Base-by-base conservation (phyloP, 2,113 vertebrate species). In the Acrocephalus kingi region DNA sequence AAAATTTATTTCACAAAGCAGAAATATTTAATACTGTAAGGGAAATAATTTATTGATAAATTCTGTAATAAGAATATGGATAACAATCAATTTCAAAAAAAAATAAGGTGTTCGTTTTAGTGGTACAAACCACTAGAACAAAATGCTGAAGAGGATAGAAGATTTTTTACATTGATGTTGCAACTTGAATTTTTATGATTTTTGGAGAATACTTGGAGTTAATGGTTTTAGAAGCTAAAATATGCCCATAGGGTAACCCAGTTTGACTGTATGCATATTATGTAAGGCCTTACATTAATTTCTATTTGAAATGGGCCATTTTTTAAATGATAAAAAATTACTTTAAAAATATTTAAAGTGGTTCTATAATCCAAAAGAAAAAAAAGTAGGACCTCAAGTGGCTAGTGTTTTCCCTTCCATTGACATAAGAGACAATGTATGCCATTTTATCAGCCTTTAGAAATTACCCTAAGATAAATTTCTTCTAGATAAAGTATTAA, bases 401-500 rank as follows among this genome's bases (percentile, higher is more conserved):
- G 4, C 14, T 82, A 41, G 3, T 59, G 2, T 45, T 73, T 3
- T 2, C 10, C 11, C 31, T 73, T 88, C 0, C 0, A 46, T 8
- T 73, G n/a, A 13, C 24, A 13, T 45, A 46, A 75, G 9, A 78
- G 11, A 79, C 3, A 74, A 27, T 3, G 2, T 59, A 22, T 37
- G 12, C 5, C 5, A 35, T 86, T 64, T 73, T 55, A 45, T 46
- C 33, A 55, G 12, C 15, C 16, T 64, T 15, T 45, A 64, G 21
- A 39, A 77, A 73, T 17, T 27, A 56, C 3, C 10, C 3, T 28
- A 28, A 68, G 17, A 43, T 12, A 8, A 31, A 48, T 13, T 15
- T 73, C 11, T 68, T 85, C 59, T 23, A n/a, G 15, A 49, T 7
- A 58, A 77, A 30, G 5, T 73, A 67, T 45, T 84, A 62, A 54